Evolutionary conservation across 2,888 invertebrate genomes (phyloP), one percentile per base, ranked within the genome.

Genomic region (Cataglyphis cursor): DNA sequence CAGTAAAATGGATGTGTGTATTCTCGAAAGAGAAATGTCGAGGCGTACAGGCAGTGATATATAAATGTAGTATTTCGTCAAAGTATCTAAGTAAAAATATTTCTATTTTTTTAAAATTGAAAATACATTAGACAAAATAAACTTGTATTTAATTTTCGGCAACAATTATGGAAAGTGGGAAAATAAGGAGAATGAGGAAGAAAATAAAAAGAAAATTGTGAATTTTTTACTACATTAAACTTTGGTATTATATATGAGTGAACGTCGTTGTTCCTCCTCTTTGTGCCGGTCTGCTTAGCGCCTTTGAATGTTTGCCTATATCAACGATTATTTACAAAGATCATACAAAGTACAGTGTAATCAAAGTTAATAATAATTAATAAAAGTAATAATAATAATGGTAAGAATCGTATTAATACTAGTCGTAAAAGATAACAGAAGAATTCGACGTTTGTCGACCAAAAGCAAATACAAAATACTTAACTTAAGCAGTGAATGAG

Each of bases 161-260:
- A 75, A 88, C 85, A 85, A 65, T 82, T 82, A 88, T 59, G 91
- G 89, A 92, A 90, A 91, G 90, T 88, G 88, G 83, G 86, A 87
- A 88, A 72, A 59, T 18, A 70, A 87, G 83, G 84, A 87, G 82
- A 87, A 86, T 89, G 87, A 85, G 88, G 88, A 88, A 80, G 44
- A 70, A 44, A 72, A 91, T 90, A 86, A 90, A 91, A 89, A 84
- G 87, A 84, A 85, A 88, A 76, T 86, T 87, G 90, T 89, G 83
- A 88, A 87, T 92, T 92, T 51, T 51, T 94, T 92, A 92, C 92
- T 93, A 93, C 90, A 91, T 93, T 94, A 94, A 94, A 94, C 94
- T 95, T 95, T 95, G 94, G 94, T 94, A 94, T 95, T 92, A 93
- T 91, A 93, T 94, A 91, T 92, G 92, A 90, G 90, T 91, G 89